Evolutionary conservation across 2,888 invertebrate species (phyloP).

Genomic region (Imbricaverruca yamaguchii): DNA sequence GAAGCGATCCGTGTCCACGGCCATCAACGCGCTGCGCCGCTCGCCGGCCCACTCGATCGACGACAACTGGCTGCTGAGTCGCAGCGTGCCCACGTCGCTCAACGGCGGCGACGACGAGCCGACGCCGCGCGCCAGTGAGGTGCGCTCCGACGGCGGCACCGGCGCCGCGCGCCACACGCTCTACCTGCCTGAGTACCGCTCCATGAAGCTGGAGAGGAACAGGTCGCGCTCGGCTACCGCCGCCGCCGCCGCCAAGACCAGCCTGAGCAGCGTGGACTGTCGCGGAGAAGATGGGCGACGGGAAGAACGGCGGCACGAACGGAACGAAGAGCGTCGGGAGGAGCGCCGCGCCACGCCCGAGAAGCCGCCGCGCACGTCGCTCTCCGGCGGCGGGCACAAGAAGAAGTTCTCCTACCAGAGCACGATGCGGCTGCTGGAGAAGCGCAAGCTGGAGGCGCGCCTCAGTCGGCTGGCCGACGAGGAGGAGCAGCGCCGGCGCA

Average conservation of each 20-base stretch:
- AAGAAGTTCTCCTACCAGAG: slow-evolving; percentile 34
- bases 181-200: slow-evolving; percentile 58
- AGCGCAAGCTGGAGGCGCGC: slow-evolving; percentile 32
- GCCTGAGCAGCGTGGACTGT: neutral
- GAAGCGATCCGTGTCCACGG: slow-evolving; percentile 53
- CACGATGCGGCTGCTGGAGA: slow-evolving; percentile 32
- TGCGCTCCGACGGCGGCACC: neutral
- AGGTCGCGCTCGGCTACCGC: slow-evolving; percentile 21
- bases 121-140: slow-evolving; percentile 34
- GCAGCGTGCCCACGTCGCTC: slow-evolving; percentile 69
- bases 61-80: slow-evolving; percentile 72
- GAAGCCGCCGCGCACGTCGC: slow-evolving; percentile 18
- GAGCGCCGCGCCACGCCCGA: slow-evolving; percentile 2
- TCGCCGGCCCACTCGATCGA: slow-evolving; percentile 38
- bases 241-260: slow-evolving; percentile 21
- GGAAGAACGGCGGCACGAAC: neutral
- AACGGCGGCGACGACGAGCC: slow-evolving; percentile 49
- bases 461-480: slow-evolving; percentile 30
- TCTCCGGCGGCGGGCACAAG: slow-evolving; percentile 26
- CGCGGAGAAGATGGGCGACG: neutral
- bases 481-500: slow-evolving; percentile 29
- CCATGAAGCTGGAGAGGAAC: slow-evolving; percentile 33
- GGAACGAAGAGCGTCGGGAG: neutral
- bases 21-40: slow-evolving; percentile 34
- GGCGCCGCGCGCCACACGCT: slow-evolving; percentile 49